These are phyloP conservation scores for Pseudorhombus dupliciocellatus DNA, from an alignment of 2,113 vertebrate genomes.

Conservation along the genomic window DNA sequence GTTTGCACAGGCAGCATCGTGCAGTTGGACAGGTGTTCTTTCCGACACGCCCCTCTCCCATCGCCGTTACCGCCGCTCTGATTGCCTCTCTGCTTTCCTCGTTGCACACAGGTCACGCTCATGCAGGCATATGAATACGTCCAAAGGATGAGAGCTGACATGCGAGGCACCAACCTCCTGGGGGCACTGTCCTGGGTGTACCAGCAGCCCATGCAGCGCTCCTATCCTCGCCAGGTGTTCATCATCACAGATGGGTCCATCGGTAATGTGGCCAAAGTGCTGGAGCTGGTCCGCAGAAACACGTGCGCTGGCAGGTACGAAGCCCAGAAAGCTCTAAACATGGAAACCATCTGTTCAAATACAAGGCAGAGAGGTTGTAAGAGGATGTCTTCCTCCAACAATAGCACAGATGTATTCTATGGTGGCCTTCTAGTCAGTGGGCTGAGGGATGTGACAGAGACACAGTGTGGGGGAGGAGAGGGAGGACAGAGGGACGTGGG, in stretches of 20 bases:
- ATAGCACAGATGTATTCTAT: conserved; percentile 1
- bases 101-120: conserved; percentile 81
- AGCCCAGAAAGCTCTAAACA: neutral
- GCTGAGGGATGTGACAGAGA: conserved; percentile 24
- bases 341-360: neutral
- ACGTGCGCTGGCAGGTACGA: conserved; percentile 86
- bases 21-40: conserved; percentile 26
- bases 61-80: conserved; percentile 23
- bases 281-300: conserved; percentile 91
- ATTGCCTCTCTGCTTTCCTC: conserved; percentile 17
- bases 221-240: conserved; percentile 93
- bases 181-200: conserved; percentile 87
- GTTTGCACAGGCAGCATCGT: conserved; percentile 41
- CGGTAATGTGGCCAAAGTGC: conserved; percentile 78
- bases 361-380: neutral
- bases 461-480: neutral
- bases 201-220: conserved; percentile 86
- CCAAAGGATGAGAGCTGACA: conserved; percentile 76
- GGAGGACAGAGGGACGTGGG: neutral
- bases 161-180: conserved; percentile 82
- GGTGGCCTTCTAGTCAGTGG: neutral
- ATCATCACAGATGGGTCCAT: conserved; percentile 82
- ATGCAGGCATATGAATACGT: conserved; percentile 83
- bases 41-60: conserved; percentile 2
- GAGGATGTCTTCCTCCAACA: neutral